Evolutionary conservation across 2,113 vertebrate genomes (phyloP), one percentile per base, ranked within the genome.

Genomic region (Xiphophorus couchianus): DNA sequence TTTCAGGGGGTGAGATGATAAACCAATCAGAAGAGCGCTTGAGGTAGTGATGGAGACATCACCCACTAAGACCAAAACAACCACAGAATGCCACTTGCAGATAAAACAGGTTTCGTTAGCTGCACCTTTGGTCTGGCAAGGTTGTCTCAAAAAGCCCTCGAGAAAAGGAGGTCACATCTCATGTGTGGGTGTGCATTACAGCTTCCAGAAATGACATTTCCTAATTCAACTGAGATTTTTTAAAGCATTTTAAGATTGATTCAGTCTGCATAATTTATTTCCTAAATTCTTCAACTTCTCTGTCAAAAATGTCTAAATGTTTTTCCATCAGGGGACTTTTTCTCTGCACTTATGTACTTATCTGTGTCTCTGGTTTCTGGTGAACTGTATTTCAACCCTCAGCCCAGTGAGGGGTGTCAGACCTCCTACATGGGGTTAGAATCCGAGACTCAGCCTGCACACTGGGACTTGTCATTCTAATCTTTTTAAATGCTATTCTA

Each of bases 401-500:
- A 65, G 37, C 62, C 35, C 54, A 14, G 58, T 58, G 66, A 77
- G 10, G 62, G 84, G 27, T 84, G 76, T 75, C 66, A 73, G 68
- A 69, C 74, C 75, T 67, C 76, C 73, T 73, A 51, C 79, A 84
- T 64, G 69, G 73, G 62, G 11, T 69, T 71, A 81, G 70, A 76
- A 69, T 75, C 61, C 74, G 68, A 81, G 75, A 68, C 69, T 77
- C 66, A 66, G 72, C 68, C 44, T 73, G 69, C 84, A 61, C 81
- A 61, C 73, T 82, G 89, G 85, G 90, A 89, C 81, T 89, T 92
- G 89, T 90, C 90, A 87, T 48, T 72, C 88, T 88, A 90, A 92
- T 91, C 78, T 88, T 69, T 87, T 89, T 81, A 87, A 91, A 92
- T 91, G 79, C 90, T 92, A 83, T 93, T 85, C 87, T 87, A 69